Evolutionary conservation across 2,888 invertebrate species (phyloP), one percentile per base, ranked within the genome.

Genomic region (Slavum lentiscoides): DNA sequence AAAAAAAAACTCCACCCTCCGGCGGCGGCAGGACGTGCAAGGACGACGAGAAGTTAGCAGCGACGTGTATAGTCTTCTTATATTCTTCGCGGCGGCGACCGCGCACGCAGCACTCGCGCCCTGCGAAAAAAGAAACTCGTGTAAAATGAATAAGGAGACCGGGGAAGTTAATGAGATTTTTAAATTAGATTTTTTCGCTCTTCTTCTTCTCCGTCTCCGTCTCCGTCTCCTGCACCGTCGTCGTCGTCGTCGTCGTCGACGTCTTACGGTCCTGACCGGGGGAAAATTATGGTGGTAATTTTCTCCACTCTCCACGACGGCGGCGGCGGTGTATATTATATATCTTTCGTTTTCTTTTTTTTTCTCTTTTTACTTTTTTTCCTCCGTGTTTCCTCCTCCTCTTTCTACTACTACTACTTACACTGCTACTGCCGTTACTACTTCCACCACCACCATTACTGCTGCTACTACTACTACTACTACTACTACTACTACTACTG

Each of bases 121-220:
- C 68, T 68, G 49, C 8, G 49, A 49, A n/a, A 61, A 30, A 49
- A 53, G 30, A 68, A 37, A 77, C 68, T 70, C 68, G 69, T 77
- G 77, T 77, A 77, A 77, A 77, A 77, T 77, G 77, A 77, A 77
- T 77, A 62, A 69, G 69, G 64, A 58, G 70, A 70, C 64, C 80
- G 80, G 64, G 80, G 70, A 80, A 80, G 80, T 80, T 80, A 80
- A 80, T 80, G 80, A 80, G 80, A 80, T 80, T 80, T 80, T 80
- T 80, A 80, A 80, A 80, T 80, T 80, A 80, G 80, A 80, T 80
- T 80, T 80, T 80, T 80, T 68, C 68, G 59, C 13, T 61, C 61
- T 30, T 43, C 43, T 68, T 67, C 9, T 66, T 43, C 21, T 37
- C 37, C 77, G 6, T 37, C 70, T 2, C 49, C 69, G 62, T 77